Evolutionary conservation across 2,888 invertebrate genomes (phyloP), one percentile per base, ranked within the genome.

Genomic region (Ceraclea dissimilis): DNA sequence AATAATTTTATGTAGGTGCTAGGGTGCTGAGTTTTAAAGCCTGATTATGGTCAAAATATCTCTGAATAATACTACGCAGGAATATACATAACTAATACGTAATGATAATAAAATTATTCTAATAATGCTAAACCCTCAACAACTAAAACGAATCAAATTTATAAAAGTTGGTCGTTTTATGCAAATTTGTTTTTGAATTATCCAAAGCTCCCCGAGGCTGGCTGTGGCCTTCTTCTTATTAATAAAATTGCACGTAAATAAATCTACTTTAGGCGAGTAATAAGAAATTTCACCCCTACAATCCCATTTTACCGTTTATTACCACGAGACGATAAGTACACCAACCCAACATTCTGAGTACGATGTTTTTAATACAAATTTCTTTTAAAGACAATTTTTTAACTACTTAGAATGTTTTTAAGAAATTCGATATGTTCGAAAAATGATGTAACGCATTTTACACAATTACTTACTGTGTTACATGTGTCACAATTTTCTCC

Each of bases 181-280:
- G 46, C 46, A 46, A 46, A 46, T 46, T 5, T 20, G 20, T 46
- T 54, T 52, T 59, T 53, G 57, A 52, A 57, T 51, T 46, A 19
- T 46, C 46, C 46, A 19, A 19, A 46, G 46, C 46, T 19, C 46
- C 17, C 39, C 39, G 16, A 19, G 44, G 44, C 44, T 44, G 39
- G 26, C 47, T 51, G 57, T 51, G 54, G 54, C 47, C 49, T 57
- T 56, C 49, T 57, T 56, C 58, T 60, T 59, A 61, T 61, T 61
- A 61, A 59, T 61, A 61, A 61, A 59, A 61, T 61, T 61, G 61
- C 61, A 57, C 51, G 52, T 56, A 57, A 58, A 60, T 58, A 59
- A 60, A 56, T 56, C 56, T 52, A 49, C 58, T 49, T 52, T 52
- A 54, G 57, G 47, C 53, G 52, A 55, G 56, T 57, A 61, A 61